A percentile compares a stretch with the other conserved stretches of the same genome.
These are phyloP conservation scores for Tinamus guttatus DNA, from an alignment of 2,113 vertebrate species.

Conservation along the genomic window DNA sequence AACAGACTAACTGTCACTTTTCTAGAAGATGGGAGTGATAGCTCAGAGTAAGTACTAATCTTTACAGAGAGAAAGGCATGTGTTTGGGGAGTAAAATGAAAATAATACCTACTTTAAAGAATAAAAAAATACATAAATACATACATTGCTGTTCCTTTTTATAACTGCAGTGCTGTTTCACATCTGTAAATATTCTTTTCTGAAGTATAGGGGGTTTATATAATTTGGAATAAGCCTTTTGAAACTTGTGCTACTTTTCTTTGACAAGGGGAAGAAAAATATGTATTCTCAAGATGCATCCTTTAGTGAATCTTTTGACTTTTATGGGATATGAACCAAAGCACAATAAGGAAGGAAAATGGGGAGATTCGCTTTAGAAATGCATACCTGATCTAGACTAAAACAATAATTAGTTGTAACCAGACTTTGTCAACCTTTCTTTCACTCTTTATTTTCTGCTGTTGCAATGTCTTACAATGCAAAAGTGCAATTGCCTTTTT, in stretches of 20 bases:
- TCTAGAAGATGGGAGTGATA: slow-evolving; percentile 90
- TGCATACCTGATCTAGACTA: neutral
- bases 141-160: no score
- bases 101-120: neutral
- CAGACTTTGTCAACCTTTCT: neutral
- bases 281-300: neutral
- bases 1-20: slow-evolving; percentile 89
- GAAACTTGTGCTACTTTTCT: neutral
- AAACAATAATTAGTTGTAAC: neutral
- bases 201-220: neutral
- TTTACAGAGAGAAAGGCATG: neutral
- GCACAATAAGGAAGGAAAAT: neutral
- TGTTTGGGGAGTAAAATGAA: neutral
- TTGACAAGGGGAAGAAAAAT: neutral
- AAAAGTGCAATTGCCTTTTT: neutral
- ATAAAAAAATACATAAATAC: neutral
- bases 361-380: neutral
- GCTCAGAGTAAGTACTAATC: slow-evolving; percentile 82
- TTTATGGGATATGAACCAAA: neutral
- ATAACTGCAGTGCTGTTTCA: neutral
- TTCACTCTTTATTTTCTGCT: neutral
- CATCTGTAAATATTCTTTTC: neutral
- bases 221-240: neutral
- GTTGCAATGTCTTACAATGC: neutral
- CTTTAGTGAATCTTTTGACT: neutral